Evolutionary conservation across 2,888 invertebrate genomes (phyloP).

Genomic region (Drosophila anomalata): DNA sequence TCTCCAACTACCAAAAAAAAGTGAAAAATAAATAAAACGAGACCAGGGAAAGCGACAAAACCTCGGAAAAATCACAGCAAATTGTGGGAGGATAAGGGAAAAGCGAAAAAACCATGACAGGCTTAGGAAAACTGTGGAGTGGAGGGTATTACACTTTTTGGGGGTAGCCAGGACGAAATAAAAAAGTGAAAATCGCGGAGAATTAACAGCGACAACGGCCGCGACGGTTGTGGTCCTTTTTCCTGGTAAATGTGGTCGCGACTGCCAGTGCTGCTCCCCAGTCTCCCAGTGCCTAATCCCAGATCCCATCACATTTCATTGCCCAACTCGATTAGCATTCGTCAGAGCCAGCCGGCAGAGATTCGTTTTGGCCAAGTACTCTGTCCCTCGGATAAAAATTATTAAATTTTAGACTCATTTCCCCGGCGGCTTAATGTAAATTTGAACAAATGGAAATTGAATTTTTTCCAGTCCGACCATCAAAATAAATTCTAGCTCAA

Average conservation of each 20-base stretch:
- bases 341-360: slow-evolving; percentile 51
- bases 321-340: slow-evolving; percentile 75
- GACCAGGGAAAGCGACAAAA: slow-evolving; percentile 45
- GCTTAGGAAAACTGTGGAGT: slow-evolving; percentile 44
- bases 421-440: slow-evolving; percentile 62
- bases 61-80: slow-evolving; percentile 61
- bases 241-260: slow-evolving; percentile 65
- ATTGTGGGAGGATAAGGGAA: slow-evolving; percentile 23
- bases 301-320: slow-evolving; percentile 4
- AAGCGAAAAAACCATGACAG: slow-evolving; percentile 48
- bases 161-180: not conserved
- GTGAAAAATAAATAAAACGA: slow-evolving; percentile 8
- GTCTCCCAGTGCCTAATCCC: slow-evolving; percentile 7
- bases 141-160: slow-evolving; percentile 21
- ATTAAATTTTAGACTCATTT: slow-evolving; percentile 74
- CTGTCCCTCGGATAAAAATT: slow-evolving; percentile 51
- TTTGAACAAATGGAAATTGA: slow-evolving; percentile 67
- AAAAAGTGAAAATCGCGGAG: slow-evolving; percentile 52
- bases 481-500: slow-evolving; percentile 10
- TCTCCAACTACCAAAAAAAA: slow-evolving; percentile 15
- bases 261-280: slow-evolving; percentile 43
- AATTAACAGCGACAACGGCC: slow-evolving; percentile 72
- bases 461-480: slow-evolving; percentile 24
- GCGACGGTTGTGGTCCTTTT: slow-evolving; percentile 69
- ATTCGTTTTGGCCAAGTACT: slow-evolving; percentile 51